These are phyloP conservation scores for Congeria kusceri DNA, from an alignment of 2,888 invertebrate genomes.

Conservation along the genomic window DNA sequence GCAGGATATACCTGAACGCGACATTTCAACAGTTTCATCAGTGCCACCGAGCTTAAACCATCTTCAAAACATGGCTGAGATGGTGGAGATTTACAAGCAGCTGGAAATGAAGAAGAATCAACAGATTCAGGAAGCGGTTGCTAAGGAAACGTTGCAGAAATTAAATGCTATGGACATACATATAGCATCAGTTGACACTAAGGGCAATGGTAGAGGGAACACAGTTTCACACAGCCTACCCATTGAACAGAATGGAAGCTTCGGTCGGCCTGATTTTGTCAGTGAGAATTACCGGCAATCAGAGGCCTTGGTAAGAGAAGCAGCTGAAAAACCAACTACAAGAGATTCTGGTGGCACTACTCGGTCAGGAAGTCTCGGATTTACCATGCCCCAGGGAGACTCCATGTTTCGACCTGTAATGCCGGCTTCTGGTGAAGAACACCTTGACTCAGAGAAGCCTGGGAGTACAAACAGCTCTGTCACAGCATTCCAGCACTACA, in stretches of 20 bases:
- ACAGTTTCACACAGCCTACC: no score
- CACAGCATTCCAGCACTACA: constrained; percentile 67
- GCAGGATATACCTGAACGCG: constrained; percentile 68
- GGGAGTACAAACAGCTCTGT: constrained; percentile 61
- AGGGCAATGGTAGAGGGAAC: no score
- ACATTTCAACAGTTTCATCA: constrained; percentile 55
- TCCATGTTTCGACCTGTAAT: constrained; percentile 28
- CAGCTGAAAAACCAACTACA: not conserved
- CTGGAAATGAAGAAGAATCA: constrained; percentile 50
- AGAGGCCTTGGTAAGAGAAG: not conserved
- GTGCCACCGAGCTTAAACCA: constrained; percentile 50
- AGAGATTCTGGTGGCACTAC: constrained; percentile 41
- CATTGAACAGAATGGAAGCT: no score
- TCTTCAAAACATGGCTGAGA: constrained; percentile 59
- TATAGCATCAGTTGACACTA: not conserved
- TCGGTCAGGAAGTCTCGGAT: constrained; percentile 42
- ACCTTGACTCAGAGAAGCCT: not conserved
- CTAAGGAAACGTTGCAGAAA: constrained; percentile 46
- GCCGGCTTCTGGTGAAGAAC: constrained; percentile 1
- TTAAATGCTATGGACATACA: constrained; percentile 19
- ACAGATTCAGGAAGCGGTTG: constrained; percentile 51
- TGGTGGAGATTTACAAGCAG: constrained; percentile 60
- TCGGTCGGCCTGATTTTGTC: no score
- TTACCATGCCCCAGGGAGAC: constrained; percentile 22
- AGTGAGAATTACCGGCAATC: no score